Base-by-base conservation (phyloP, 2,888 invertebrate species). In the Andrena marginata region DNA sequence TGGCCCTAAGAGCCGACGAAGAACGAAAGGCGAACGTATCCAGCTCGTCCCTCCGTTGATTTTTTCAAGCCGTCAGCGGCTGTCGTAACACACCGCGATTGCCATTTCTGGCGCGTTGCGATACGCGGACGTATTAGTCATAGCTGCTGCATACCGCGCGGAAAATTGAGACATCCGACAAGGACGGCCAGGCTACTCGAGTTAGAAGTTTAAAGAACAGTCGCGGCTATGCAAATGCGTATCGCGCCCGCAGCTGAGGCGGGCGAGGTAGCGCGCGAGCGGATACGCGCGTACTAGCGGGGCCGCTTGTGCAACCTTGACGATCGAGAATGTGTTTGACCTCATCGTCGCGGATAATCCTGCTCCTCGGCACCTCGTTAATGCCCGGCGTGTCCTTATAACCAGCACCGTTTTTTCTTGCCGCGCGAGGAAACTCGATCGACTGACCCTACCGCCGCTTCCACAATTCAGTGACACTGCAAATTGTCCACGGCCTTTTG, bases 111-210 rank as follows among this genome's bases (percentile, higher is more conserved):
- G 77, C 82, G 48, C 16, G 82, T 81, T 84, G 76, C 79, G 77
- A 86, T 78, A 79, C 78, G 71, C 73, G 81, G 63, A 80, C 74
- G 82, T 71, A 86, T 86, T 84, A 86, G 81, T 86, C 86, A 84
- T 77, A 79, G 72, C 62, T 5, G 65, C 42, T 62, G 87, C 87
- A 80, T 78, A 76, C 82, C 82, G 54, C 60, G 56, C 65, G 76
- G 87, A 87, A 87, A 85, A 85, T 85, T 85, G 84, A 85, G 84
- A 84, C 80, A 87, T 85, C 87, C 85, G 76, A 73, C 87, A 87
- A 87, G 87, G 87, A 73, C 86, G 72, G 51, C 69, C 70, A 49
- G 78, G 74, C 64, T 71, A 70, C 10, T 65, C 76, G 83, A 75
- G 80, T 85, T 87, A 80, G 83, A 87, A 85, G 87, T 87, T 85